phyloP scores from a whole-genome alignment of 2,113 vertebrate genomes.

The Cynocephalus volans region DNA sequence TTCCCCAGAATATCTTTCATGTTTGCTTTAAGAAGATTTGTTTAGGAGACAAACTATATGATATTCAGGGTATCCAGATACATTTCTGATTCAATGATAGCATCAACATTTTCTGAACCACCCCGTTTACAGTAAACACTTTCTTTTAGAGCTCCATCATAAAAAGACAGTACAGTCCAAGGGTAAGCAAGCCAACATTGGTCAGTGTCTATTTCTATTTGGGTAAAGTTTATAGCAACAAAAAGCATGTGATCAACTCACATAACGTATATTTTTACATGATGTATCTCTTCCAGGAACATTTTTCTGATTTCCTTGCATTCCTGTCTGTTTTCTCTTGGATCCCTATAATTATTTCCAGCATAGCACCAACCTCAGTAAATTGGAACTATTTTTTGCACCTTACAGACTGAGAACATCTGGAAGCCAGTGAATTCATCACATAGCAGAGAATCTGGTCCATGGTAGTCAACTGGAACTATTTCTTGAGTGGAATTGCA shows the following conservation, averaged over 20 bases:
- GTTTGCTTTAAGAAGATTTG: conserved; percentile 66
- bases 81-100: conserved; percentile 5
- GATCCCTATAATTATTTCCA: not conserved
- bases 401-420: fast-evolving
- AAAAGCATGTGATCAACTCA: not conserved
- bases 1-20: conserved; percentile 74
- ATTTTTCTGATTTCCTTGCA: not conserved
- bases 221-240: not conserved
- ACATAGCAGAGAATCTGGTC: too few species aligned
- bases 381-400: not conserved
- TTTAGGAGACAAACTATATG: conserved; percentile 64
- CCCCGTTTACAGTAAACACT: not conserved
- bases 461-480: fast-evolving
- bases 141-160: not conserved
- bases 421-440: not conserved
- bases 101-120: not conserved
- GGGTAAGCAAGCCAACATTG: not conserved
- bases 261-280: not conserved
- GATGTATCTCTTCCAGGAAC: not conserved
- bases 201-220: not conserved
- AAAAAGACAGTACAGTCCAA: not conserved
- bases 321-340: not conserved
- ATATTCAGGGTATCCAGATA: not conserved
- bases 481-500: not conserved
- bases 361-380: not conserved